A percentile compares a stretch with the other conserved stretches of the same genome.
These are phyloP conservation scores for Palythoa grandiflora DNA, from an alignment of 92 coral and sea anemone genomes.

Conservation along the genomic window DNA sequence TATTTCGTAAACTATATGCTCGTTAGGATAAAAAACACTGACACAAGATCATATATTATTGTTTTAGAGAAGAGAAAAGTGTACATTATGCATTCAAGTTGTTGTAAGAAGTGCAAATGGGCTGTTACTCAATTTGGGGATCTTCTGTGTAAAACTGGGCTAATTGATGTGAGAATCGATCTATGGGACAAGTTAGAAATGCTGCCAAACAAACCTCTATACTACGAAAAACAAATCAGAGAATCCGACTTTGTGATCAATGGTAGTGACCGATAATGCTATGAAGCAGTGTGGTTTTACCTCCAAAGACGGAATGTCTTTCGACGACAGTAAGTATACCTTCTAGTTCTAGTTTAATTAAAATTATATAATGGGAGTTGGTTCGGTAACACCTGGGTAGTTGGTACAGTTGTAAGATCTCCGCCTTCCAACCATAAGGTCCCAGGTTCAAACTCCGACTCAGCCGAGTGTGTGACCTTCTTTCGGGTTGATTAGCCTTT, in stretches of 20 bases:
- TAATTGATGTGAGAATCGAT: slow-evolving; percentile 71
- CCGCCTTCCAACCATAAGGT: too few species aligned
- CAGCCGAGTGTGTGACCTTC: too few species aligned
- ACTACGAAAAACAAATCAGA: slow-evolving; percentile 77
- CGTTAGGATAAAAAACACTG: too few species aligned
- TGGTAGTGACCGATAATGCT: slow-evolving; percentile 56
- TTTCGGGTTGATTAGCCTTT: too few species aligned
- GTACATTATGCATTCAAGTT: slow-evolving; percentile 5
- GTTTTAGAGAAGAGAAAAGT: background rate
- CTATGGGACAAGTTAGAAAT: slow-evolving; percentile 72
- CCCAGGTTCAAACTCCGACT: too few species aligned
- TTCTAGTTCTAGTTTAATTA: background rate
- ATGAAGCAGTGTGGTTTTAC: background rate
- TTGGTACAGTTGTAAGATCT: too few species aligned
- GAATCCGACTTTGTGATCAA: slow-evolving; percentile 71
- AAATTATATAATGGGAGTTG: too few species aligned
- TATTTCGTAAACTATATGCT: too few species aligned
- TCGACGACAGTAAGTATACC: slow-evolving; percentile 15
- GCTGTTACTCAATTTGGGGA: slow-evolving; percentile 50
- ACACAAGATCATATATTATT: too few species aligned
- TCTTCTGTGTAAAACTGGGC: slow-evolving; percentile 65
- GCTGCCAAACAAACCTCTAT: slow-evolving; percentile 65
- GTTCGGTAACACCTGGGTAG: too few species aligned
- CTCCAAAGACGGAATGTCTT: background rate
- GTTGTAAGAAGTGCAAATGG: slow-evolving; percentile 6